Percentiles rank a stretch among this genome's conserved stretches.
phyloP scores from a whole-genome alignment of 2,113 vertebrate genomes.

The Sigmodon hispidus region DNA sequence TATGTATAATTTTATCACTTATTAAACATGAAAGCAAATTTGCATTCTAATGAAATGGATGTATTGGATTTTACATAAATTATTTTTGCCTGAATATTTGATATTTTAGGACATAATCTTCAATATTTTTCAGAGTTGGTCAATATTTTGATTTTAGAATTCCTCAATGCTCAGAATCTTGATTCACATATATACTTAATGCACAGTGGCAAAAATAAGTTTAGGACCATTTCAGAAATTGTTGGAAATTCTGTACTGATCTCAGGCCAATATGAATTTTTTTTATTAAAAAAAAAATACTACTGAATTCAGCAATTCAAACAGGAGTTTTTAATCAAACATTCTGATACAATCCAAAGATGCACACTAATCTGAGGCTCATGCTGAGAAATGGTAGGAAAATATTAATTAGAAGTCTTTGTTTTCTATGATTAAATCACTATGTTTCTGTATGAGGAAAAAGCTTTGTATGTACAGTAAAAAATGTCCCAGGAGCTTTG shows the following conservation, averaged over 20 bases:
- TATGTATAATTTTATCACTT: neutral
- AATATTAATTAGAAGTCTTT: neutral
- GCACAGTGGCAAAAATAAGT: neutral
- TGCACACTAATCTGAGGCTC: neutral
- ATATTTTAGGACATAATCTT: neutral
- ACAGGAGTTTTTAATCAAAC: neutral
- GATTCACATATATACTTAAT: neutral
- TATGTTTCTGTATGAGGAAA: neutral
- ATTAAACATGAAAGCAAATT: neutral
- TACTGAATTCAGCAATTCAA: neutral
- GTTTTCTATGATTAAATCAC: neutral
- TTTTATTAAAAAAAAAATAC: neutral
- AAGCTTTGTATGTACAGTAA: neutral
- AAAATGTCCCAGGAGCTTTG: neutral
- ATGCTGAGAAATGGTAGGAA: neutral
- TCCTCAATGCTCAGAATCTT: neutral
- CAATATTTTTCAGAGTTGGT: neutral
- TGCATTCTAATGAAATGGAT: neutral
- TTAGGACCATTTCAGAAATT: neutral
- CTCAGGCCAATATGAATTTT: neutral
- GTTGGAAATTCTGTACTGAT: neutral
- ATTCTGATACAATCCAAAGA: neutral
- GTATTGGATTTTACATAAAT: neutral
- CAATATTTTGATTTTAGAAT: neutral
- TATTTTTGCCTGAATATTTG: neutral